Conservation (phyloP, 2,113 vertebrate species). For the Hymenochirus boettgeri region DNA sequence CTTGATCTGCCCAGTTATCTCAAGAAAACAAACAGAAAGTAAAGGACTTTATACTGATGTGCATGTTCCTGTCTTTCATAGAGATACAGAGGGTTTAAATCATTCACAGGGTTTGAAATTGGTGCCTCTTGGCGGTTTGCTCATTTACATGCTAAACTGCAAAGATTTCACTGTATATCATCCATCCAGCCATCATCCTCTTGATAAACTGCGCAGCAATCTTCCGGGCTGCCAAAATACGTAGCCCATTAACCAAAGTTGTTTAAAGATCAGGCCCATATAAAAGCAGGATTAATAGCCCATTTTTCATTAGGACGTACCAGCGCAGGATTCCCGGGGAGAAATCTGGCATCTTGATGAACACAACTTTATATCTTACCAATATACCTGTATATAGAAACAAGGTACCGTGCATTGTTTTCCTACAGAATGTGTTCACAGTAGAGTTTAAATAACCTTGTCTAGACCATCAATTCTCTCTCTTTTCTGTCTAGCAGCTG, state of each 20-base stretch:
- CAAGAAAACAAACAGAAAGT: too few relatives aligned
- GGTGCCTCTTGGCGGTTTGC: neutral
- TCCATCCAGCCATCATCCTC: constrained; percentile 10
- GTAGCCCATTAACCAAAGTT: constrained; percentile 40
- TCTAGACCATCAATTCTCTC: neutral
- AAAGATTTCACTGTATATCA: constrained; percentile 19
- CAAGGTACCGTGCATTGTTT: too few relatives aligned
- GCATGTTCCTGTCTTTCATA: too few relatives aligned
- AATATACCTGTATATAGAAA: too few relatives aligned
- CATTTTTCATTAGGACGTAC: constrained; percentile 34
- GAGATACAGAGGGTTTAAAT: too few relatives aligned
- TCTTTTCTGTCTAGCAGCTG: neutral
- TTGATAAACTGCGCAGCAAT: constrained; percentile 30
- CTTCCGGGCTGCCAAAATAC: constrained; percentile 32
- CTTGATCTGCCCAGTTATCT: too few relatives aligned
- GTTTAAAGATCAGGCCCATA: constrained; percentile 38
- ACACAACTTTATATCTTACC: too few relatives aligned
- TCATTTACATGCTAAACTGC: constrained; percentile 32
- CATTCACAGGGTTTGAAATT: constrained; percentile 1
- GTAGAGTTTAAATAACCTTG: neutral
- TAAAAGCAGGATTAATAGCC: constrained; percentile 29
- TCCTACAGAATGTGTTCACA: neutral
- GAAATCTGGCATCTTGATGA: constrained; percentile 15
- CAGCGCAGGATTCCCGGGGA: constrained; percentile 7
- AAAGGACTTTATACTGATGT: too few relatives aligned